Conservation (phyloP, 2,797 vertebrate species). For the Galago senegalensis region DNA sequence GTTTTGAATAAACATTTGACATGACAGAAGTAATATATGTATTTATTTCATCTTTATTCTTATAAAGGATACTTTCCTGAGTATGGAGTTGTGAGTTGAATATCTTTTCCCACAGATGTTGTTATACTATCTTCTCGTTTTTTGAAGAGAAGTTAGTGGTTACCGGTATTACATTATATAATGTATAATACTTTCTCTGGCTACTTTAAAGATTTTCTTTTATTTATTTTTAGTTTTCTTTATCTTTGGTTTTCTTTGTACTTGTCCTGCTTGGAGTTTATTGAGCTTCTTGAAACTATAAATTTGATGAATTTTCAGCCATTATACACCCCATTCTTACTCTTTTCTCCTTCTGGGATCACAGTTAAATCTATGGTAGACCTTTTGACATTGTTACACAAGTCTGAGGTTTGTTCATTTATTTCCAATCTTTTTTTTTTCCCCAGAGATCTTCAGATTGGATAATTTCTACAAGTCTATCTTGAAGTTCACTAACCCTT, state of each 20-base stretch:
- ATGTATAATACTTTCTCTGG: slow-evolving; percentile 31
- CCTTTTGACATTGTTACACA: background rate
- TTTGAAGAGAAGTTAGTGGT: background rate
- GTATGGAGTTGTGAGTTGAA: slow-evolving; percentile 43
- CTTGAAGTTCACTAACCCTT: background rate
- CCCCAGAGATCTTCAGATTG: background rate
- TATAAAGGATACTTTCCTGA: background rate
- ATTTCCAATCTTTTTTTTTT: background rate
- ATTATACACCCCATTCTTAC: background rate
- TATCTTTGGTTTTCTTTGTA: slow-evolving; percentile 49
- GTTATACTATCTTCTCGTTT: background rate
- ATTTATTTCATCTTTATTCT: slow-evolving; percentile 40
- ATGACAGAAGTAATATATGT: background rate
- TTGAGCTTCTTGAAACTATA: slow-evolving; percentile 32
- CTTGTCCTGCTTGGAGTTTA: slow-evolving; percentile 16
- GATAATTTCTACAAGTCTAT: background rate
- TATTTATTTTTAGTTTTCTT: slow-evolving; percentile 23
- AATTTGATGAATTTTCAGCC: slow-evolving; percentile 22
- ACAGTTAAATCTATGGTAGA: background rate
- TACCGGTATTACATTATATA: background rate
- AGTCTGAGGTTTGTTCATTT: background rate
- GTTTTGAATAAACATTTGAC: background rate
- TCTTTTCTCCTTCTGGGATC: background rate
- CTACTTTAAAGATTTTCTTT: slow-evolving; percentile 26
- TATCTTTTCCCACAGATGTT: background rate